Evolutionary conservation across 1,140 invertebrate species (phyloP), one percentile per base, ranked within the genome.

Genomic region (Caerostris darwini): DNA sequence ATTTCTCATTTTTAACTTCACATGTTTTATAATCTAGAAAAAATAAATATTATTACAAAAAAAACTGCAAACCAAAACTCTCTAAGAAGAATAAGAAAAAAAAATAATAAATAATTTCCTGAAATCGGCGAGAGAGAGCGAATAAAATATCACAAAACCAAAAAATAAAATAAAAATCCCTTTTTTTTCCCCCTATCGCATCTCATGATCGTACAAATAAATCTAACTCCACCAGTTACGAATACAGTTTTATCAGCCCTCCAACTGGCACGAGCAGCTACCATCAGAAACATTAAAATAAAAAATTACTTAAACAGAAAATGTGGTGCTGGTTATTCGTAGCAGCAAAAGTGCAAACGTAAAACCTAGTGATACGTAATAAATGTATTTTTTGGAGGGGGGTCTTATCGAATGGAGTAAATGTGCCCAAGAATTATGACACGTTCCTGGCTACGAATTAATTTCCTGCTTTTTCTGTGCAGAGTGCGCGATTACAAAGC

Each of bases 361-460:
- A 93, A 93, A 93, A 87, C 83, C 83, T n/a, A 87, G 92, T 93
- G 92, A 93, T 93, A 93, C 71, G 92, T 93, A 93, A 93, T 93
- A 93, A 93, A 93, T 93, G 92, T 93, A 93, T 93, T 93, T 93
- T 93, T 93, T 93, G 92, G n/a, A n/a, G n/a, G n/a, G 87, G 61
- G 58, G 12, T 56, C 92, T 93, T 93, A 93, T 93, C 92, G 92
- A 83, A 93, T 93, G 54, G 64, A 53, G 81, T 64, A 93, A 93
- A 93, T 93, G 92, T 93, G 81, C 61, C 92, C 83, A 93, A 93
- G 92, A 93, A 93, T 93, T 93, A 93, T 93, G 92, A 93, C 92
- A 93, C 92, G 92, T 93, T 71, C 56, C 82, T 85, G 59, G 56
- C 92, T 93, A 67, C 82, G 92, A 93, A 93, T 93, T 93, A 93